Conservation (phyloP, 1,140 invertebrate species). For the Pogonus chalceus region DNA sequence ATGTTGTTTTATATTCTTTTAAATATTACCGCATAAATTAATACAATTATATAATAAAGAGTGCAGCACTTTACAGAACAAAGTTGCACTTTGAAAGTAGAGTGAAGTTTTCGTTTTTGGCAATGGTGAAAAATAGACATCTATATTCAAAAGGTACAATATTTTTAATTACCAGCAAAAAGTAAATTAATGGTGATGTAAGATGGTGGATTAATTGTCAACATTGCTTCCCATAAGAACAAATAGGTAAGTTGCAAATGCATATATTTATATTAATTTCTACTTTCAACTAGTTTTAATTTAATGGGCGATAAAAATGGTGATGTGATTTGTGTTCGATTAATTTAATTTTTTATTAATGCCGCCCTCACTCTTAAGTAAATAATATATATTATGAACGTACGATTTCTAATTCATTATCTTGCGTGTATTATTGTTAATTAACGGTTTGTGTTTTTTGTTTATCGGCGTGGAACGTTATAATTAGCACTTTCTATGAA, state of each 20-base stretch:
- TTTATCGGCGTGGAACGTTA: constrained; percentile 4
- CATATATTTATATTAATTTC: not conserved
- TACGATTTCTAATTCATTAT: not conserved
- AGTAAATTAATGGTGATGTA: constrained; percentile 3
- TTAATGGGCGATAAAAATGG: constrained; percentile 3
- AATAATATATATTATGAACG: constrained; percentile 1
- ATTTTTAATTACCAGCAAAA: constrained; percentile 6
- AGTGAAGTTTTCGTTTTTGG: not conserved
- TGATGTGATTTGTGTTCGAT: constrained; percentile 7
- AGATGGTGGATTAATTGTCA: constrained; percentile 5
- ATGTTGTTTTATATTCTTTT: no score
- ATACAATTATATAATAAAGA: no score
- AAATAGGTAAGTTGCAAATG: not conserved
- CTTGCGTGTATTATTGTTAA: not conserved
- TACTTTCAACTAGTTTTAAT: not conserved
- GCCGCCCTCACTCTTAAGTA: not conserved
- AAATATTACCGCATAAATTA: no score
- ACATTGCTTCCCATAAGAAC: not conserved
- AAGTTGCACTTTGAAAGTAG: no score
- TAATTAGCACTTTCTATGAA: constrained; percentile 6
- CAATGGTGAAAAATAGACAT: constrained; percentile 6
- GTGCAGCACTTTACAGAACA: not conserved
- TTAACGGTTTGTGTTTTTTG: not conserved
- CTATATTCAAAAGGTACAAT: constrained; percentile 4
- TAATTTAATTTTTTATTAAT: not conserved